Base-by-base conservation (phyloP, 23 tunicate species). In the Ciona savignyi region DNA sequence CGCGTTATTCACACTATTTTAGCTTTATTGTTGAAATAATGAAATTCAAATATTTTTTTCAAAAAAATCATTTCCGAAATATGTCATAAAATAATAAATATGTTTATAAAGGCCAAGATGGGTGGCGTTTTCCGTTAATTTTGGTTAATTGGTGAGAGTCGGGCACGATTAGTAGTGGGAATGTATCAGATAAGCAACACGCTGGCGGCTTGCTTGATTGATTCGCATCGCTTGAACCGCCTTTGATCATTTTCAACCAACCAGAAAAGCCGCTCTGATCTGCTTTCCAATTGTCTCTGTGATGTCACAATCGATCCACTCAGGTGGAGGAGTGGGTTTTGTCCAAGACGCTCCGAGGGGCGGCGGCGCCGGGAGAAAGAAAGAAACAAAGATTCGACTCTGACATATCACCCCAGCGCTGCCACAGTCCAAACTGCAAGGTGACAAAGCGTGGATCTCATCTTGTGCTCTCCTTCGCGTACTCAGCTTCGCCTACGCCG, bases 211-310 rank as follows among this genome's bases (percentile, higher is more conserved):
- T 79, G 77, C 71, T 71, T 42, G 51, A 79, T 79, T 79, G 61
- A 31, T 35, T 34, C 70, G 84, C 84, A 32, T 79, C 77, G 62
- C 30, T 71, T 70, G 31, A 70, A 48, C 60, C 78, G 78, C 25
- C 83, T 87, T 87, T 87, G 95, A 87, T 87, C 86, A 70, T 76
- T 87, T 64, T 30, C 70, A 85, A 72, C 72, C 73, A 33, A 60
- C 85, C 95, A 85, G 74, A 76, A 60, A 78, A 35, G 49, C 64
- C 74, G 76, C 86, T 81, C 86, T 87, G 85, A 87, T 87, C 95
- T 42, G 56, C 70, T 67, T 64, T 76, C 63, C 80, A 76, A 76
- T 76, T 76, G 80, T 68, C 23, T 76, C 33, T 76, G 32, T 76
- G 80, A 76, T 64, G 80, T 76, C 80, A 76, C 80, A 76, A 76